Percentiles rank a stretch among this genome's conserved stretches.
phyloP scores from a whole-genome alignment of 2,888 invertebrate species.

The Vesta saturnalis region DNA sequence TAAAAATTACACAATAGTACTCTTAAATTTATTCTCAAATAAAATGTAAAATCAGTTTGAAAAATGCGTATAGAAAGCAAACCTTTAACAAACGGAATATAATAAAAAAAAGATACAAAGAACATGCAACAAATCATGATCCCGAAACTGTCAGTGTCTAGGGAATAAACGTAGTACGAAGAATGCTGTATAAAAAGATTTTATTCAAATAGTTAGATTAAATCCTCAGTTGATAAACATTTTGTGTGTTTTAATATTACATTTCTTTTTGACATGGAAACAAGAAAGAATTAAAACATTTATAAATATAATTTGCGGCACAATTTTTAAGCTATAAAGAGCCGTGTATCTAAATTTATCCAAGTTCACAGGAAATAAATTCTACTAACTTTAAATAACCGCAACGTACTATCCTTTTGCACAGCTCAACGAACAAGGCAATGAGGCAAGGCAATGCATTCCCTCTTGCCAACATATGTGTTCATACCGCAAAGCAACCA shows the following conservation, averaged over 20 bases:
- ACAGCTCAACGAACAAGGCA: slow-evolving; percentile 40
- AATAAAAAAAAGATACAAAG: slow-evolving; percentile 11
- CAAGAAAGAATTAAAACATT: too few species aligned
- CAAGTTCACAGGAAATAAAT: slow-evolving; percentile 20
- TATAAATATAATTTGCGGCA: background rate
- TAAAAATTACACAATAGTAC: background rate
- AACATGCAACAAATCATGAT: slow-evolving; percentile 33
- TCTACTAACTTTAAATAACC: slow-evolving; percentile 9
- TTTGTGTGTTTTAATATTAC: background rate
- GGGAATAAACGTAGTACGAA: slow-evolving; percentile 22
- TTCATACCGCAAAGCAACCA: slow-evolving; percentile 30
- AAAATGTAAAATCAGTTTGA: slow-evolving; percentile 5
- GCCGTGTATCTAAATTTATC: slow-evolving; percentile 9
- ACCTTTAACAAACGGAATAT: background rate
- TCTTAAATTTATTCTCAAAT: background rate
- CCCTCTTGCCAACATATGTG: slow-evolving; percentile 39
- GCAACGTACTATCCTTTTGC: slow-evolving; percentile 26
- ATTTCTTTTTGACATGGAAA: background rate
- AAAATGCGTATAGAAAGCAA: background rate
- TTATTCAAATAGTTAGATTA: slow-evolving; percentile 13
- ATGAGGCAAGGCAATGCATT: slow-evolving; percentile 34
- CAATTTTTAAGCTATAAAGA: slow-evolving; percentile 11
- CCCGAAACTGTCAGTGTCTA: slow-evolving; percentile 23
- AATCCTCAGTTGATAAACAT: slow-evolving; percentile 3
- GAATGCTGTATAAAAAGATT: slow-evolving; percentile 16